These are phyloP conservation scores for Ceriagrion tenellum DNA, from an alignment of 2,888 invertebrate species.

Conservation along the genomic window DNA sequence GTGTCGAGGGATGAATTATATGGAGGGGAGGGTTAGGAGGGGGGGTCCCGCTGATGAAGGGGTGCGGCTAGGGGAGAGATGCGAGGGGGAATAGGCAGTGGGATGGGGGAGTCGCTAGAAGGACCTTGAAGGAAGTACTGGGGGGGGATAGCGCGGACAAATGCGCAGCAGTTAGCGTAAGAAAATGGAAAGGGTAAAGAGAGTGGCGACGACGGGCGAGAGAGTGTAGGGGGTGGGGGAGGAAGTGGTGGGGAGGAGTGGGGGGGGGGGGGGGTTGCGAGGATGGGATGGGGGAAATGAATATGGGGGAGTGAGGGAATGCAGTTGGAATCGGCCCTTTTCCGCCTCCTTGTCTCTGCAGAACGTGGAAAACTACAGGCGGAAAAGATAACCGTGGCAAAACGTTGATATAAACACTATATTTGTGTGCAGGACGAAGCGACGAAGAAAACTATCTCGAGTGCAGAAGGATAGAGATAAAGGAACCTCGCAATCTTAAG, in stretches of 20 bases:
- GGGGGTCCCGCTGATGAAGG: too few species aligned
- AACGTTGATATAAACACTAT: neutral
- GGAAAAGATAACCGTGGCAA: neutral
- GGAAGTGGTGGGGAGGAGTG: neutral
- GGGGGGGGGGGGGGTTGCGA: neutral
- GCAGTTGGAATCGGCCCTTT: neutral
- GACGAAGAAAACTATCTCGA: neutral
- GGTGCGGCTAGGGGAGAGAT: too few species aligned
- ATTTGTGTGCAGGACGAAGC: neutral
- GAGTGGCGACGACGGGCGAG: neutral
- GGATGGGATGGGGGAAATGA: neutral
- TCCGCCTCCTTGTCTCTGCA: neutral
- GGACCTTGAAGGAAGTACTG: neutral
- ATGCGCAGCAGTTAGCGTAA: conserved; percentile 31
- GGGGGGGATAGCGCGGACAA: conserved; percentile 8
- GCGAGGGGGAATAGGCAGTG: neutral
- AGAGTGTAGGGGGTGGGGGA: neutral
- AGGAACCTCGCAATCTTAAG: neutral
- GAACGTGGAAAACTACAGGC: neutral
- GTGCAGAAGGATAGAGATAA: neutral
- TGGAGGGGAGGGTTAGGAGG: neutral
- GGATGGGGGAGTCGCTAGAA: neutral
- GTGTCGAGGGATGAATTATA: neutral
- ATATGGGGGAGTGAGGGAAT: neutral
- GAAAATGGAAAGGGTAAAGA: conserved; percentile 17